Evolutionary conservation across 2,888 invertebrate genomes (phyloP), one percentile per base, ranked within the genome.

Genomic region (Rhyacophila evoluta): DNA sequence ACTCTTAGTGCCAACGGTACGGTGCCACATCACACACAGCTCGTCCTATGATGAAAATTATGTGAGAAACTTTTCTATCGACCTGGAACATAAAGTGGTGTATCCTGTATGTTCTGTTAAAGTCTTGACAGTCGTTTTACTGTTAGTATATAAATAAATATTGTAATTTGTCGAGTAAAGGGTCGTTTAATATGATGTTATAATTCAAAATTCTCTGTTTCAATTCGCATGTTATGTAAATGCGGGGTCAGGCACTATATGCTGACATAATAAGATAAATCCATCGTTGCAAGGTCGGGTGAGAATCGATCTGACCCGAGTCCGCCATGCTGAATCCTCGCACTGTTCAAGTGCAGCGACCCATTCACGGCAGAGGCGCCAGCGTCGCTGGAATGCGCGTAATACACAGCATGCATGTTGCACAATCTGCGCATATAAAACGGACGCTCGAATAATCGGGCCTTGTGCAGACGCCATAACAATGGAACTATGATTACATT

Each of bases 221-320:
- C 15, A 15, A 41, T 41, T 55, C 55, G 19, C 10, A 6, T 19
- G 19, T 55, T 55, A 55, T 55, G 10, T 19, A 55, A 55, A 55
- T 8, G 15, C 1, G 19, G 55, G 55, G 19, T 55, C 55, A 55
- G 19, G 8, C 41, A 15, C 41, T 19, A 15, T 8, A 19, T 19
- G 19, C 55, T 55, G 55, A 25, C 55, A 25, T 19, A 19, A 55
- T 55, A 55, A 55, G 55, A 55, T 15, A 55, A 19, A 10, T 19
- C 55, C 55, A 19, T 19, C 25, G 55, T 19, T 25, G 55, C 55
- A 55, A 55, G 55, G 55, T 55, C 55, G 55, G 55, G 6, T 25
- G 19, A 55, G 19, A 25, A 55, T 55, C 55, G 55, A 55, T 55
- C 55, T 55, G 55, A 55, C 55, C 55, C 55, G 55, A 15, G 15